Base-by-base conservation (phyloP, 2,888 invertebrate species). In the Exephanes ischioxanthus region DNA sequence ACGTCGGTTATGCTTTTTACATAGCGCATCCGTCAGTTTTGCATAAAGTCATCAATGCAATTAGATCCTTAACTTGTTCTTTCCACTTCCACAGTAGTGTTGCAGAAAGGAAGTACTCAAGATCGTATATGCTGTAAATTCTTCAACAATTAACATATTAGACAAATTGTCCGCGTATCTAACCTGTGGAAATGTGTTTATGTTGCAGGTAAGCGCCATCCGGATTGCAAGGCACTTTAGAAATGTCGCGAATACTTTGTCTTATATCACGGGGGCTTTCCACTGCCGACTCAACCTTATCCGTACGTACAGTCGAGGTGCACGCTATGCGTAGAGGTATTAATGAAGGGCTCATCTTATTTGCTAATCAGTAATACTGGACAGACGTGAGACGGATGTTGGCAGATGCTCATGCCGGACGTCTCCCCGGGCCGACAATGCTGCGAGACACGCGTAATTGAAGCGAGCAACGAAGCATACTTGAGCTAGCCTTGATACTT, bases 371-470 rank as follows among this genome's bases (percentile, higher is more conserved):
- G 48, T 71, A 58, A 70, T 61, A 48, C 58, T 19, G 30, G 58
- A 61, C 58, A 67, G 72, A 77, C 41, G 58, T 30, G 48, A 61
- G 77, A 72, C 80, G 80, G 80, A 84, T 84, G 76, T 76, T 71
- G 80, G 84, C 70, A 73, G 75, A 80, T 58, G 53, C 75, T 80
- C 76, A 67, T 71, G 51, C 67, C 77, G 72, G 76, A 77, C 76
- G 53, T 84, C 67, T 33, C 77, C 61, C 72, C 14, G 41, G 66
- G 76, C 80, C 51, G 30, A 72, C 72, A 80, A 75, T 75, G 55
- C 48, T 58, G 41, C 77, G 80, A 76, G 76, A 84, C 76, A 76
- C 71, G 66, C 76, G 55, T 72, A 84, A 84, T 84, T 84, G 77
- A 84, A 68, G 51, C 70, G 55, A 73, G 68, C 80, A 77, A 55